A percentile compares a stretch with the other conserved stretches of the same genome.
Conservation (phyloP, 2,888 invertebrate species). For the Priocnemis perturbator region DNA sequence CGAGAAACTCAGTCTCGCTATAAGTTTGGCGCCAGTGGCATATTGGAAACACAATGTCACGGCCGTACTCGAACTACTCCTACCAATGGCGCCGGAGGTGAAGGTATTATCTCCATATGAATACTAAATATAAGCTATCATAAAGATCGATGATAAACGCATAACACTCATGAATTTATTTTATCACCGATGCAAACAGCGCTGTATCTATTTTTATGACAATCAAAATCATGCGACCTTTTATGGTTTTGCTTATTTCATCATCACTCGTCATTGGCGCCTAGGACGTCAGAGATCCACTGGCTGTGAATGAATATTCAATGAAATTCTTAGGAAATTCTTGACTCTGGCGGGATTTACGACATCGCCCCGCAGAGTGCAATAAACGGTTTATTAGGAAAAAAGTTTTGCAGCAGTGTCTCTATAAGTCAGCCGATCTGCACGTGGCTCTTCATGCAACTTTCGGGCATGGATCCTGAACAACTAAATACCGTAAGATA, state of each 20-base stretch:
- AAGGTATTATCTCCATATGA: no score
- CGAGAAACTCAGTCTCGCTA: slow-evolving; percentile 70
- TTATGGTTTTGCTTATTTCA: no score
- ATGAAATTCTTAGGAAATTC: slow-evolving; percentile 1
- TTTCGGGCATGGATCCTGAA: slow-evolving; percentile 82
- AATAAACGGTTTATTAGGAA: slow-evolving; percentile 78
- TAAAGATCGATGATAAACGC: no score
- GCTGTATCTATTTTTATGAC: no score
- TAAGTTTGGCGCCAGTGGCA: slow-evolving; percentile 73
- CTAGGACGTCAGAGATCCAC: no score
- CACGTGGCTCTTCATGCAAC: slow-evolving; percentile 82
- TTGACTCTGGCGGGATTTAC: neutral
- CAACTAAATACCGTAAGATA: slow-evolving; percentile 79
- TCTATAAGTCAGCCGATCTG: slow-evolving; percentile 80
- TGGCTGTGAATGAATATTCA: neutral
- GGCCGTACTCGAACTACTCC: neutral
- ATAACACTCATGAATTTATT: no score
- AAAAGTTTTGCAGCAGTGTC: slow-evolving; percentile 79
- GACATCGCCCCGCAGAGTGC: slow-evolving; percentile 83
- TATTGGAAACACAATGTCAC: slow-evolving; percentile 31
- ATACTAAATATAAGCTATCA: no score
- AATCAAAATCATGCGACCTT: no score
- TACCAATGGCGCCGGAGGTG: neutral
- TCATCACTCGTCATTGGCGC: no score
- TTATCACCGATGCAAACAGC: no score